Conservation (phyloP, 2,888 invertebrate genomes). For the Agrotis exclamationis region DNA sequence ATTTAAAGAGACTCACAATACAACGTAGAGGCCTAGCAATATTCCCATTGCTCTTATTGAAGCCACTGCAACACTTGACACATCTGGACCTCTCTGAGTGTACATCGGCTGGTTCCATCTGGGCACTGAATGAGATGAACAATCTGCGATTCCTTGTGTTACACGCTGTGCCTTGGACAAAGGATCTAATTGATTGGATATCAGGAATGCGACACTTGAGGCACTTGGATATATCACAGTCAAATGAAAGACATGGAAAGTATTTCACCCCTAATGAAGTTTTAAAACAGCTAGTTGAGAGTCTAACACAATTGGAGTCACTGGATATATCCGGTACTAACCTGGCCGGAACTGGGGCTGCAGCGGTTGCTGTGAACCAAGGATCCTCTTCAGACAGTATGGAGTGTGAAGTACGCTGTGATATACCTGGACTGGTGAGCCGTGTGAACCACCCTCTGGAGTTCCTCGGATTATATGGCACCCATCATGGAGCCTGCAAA, state of each 20-base stretch:
- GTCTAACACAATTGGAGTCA: conserved; percentile 94
- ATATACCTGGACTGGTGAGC: conserved; percentile 96
- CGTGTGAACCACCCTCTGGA: conserved; percentile 95
- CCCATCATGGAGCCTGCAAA: conserved; percentile 97
- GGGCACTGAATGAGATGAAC: conserved; percentile 92
- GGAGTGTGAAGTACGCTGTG: conserved; percentile 88
- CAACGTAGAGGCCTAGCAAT: conserved; percentile 88
- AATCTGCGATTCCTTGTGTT: conserved; percentile 94
- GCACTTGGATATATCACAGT: conserved; percentile 96
- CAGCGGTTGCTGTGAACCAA: conserved; percentile 81
- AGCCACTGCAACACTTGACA: conserved; percentile 91
- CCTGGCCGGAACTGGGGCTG: conserved; percentile 96
- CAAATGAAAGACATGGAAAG: conserved; percentile 93
- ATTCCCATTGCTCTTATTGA: conserved; percentile 90
- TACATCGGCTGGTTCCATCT: conserved; percentile 92
- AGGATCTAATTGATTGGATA: conserved; percentile 92
- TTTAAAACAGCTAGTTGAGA: conserved; percentile 93
- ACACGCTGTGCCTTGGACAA: conserved; percentile 94
- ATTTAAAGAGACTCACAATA: conserved; percentile 91
- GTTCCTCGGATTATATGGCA: conserved; percentile 98
- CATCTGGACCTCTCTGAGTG: conserved; percentile 94
- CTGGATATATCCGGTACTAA: conserved; percentile 99
- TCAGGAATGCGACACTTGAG: conserved; percentile 90
- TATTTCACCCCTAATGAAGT: conserved; percentile 94
- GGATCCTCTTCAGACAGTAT: conserved; percentile 61